A percentile compares a stretch with the other conserved stretches of the same genome.
Evolutionary conservation across 2,888 invertebrate species (phyloP).

Genomic region (Ecliptopera silaceata): DNA sequence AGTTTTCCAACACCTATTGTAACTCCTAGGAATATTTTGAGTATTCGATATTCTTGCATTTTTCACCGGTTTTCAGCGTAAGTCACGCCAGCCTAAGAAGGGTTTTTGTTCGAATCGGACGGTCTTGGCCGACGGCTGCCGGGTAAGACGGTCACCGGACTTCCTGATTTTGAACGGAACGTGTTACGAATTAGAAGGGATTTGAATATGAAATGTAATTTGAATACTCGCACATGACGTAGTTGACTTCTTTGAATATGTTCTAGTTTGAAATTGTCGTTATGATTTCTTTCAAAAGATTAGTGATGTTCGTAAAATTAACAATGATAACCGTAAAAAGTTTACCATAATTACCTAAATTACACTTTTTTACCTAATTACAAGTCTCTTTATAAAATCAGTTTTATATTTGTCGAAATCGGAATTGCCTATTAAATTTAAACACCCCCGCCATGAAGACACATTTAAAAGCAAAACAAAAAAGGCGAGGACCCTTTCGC

Average conservation of each 20-base stretch:
- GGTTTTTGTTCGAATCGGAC: conserved; percentile 66
- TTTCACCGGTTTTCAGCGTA: conserved; percentile 8
- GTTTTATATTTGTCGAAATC: conserved; percentile 6
- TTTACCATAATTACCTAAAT: too few species aligned
- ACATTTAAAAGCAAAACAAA: conserved; percentile 30
- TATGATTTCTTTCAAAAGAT: neutral
- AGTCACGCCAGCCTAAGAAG: conserved; percentile 33
- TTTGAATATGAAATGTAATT: conserved; percentile 21
- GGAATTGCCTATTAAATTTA: conserved; percentile 19
- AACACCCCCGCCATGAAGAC: conserved; percentile 26
- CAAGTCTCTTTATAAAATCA: neutral
- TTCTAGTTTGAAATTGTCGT: neutral
- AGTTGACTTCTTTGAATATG: neutral
- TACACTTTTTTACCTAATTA: too few species aligned
- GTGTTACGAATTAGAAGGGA: conserved; percentile 40
- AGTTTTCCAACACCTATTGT: too few species aligned
- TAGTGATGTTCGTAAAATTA: too few species aligned
- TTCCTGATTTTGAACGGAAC: conserved; percentile 57
- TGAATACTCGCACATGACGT: conserved; percentile 1
- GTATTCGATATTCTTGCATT: too few species aligned
- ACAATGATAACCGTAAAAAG: too few species aligned
- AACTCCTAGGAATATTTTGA: too few species aligned
- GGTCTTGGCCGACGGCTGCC: conserved; percentile 49
- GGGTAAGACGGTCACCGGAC: conserved; percentile 46
- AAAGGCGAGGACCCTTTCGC: conserved; percentile 44